Percentiles rank a stretch among this genome's conserved stretches.
Conservation (phyloP, 2,888 invertebrate species). For the Siphlonurus alternatus region DNA sequence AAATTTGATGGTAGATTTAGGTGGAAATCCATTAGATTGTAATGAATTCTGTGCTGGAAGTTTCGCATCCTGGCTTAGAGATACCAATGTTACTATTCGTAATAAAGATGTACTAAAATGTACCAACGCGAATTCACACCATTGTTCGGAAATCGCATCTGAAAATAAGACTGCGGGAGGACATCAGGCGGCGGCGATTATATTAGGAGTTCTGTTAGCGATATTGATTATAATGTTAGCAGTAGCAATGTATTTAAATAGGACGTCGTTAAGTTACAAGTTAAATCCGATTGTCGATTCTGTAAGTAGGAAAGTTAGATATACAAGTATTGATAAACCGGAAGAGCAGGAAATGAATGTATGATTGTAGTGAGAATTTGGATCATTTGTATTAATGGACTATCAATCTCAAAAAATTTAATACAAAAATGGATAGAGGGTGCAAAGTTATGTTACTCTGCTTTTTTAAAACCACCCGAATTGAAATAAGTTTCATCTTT, state of each 20-base stretch:
- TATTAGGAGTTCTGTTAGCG: conserved; percentile 31
- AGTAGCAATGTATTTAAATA: conserved; percentile 41
- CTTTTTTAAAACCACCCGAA: too few relatives aligned
- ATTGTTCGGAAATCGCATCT: not conserved
- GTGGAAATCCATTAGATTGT: conserved; percentile 50
- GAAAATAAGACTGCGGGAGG: conserved; percentile 14
- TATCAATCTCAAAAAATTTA: too few relatives aligned
- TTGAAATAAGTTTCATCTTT: too few relatives aligned
- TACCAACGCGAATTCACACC: not conserved
- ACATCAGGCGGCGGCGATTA: conserved; percentile 21
- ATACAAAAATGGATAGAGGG: too few relatives aligned
- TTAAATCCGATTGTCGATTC: conserved; percentile 43
- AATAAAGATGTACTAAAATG: conserved; percentile 32
- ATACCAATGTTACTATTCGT: conserved; percentile 40
- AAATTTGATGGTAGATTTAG: conserved; percentile 40
- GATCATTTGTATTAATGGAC: too few relatives aligned
- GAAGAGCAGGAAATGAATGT: conserved; percentile 20
- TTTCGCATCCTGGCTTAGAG: conserved; percentile 44
- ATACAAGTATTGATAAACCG: conserved; percentile 46
- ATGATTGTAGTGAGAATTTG: too few relatives aligned
- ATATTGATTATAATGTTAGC: conserved; percentile 36
- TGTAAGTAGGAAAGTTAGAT: conserved; percentile 51
- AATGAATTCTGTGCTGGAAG: conserved; percentile 35
- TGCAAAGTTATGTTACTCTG: too few relatives aligned
- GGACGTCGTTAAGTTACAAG: conserved; percentile 36